Percentiles rank a stretch among this genome's conserved stretches.
Conservation (phyloP, 2,888 invertebrate species). For the Galeopsomyia nigrocyanea region DNA sequence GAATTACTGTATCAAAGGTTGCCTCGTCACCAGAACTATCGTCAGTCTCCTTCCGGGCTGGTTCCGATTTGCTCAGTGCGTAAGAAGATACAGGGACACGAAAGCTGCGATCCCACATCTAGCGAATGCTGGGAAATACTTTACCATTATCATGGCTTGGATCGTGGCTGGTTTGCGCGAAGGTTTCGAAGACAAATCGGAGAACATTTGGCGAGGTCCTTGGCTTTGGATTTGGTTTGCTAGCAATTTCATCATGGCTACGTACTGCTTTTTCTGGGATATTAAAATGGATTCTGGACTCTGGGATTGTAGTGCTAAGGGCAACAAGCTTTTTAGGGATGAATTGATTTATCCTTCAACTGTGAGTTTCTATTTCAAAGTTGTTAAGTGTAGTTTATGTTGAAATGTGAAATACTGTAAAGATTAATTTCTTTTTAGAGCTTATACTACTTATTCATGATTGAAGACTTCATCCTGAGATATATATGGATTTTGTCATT, state of each 20-base stretch:
- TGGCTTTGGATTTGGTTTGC: conserved; percentile 92
- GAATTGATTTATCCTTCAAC: conserved; percentile 95
- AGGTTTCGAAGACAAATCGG: conserved; percentile 74
- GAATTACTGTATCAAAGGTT: conserved; percentile 79
- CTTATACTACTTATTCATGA: conserved; percentile 96
- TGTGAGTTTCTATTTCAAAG: conserved; percentile 71
- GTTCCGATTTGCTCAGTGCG: conserved; percentile 97
- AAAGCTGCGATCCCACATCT: conserved; percentile 95
- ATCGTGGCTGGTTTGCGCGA: conserved; percentile 83
- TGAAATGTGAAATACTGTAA: neutral
- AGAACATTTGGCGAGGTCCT: conserved; percentile 80
- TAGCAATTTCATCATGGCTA: conserved; percentile 87
- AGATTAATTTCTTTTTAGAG: conserved; percentile 70
- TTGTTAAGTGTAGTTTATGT: neutral
- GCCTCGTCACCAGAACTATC: conserved; percentile 83
- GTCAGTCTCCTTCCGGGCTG: conserved; percentile 96
- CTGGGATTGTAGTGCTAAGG: conserved; percentile 90
- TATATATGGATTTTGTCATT: conserved; percentile 96
- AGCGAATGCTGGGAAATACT: conserved; percentile 98
- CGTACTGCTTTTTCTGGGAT: conserved; percentile 98
- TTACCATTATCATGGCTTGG: conserved; percentile 96
- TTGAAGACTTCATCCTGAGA: conserved; percentile 93
- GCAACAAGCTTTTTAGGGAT: conserved; percentile 91
- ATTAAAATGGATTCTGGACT: conserved; percentile 99
- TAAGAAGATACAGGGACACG: conserved; percentile 95